A percentile compares a stretch with the other conserved stretches of the same genome.
Conservation (phyloP, 1,140 invertebrate genomes). For the Aricia agestis region DNA sequence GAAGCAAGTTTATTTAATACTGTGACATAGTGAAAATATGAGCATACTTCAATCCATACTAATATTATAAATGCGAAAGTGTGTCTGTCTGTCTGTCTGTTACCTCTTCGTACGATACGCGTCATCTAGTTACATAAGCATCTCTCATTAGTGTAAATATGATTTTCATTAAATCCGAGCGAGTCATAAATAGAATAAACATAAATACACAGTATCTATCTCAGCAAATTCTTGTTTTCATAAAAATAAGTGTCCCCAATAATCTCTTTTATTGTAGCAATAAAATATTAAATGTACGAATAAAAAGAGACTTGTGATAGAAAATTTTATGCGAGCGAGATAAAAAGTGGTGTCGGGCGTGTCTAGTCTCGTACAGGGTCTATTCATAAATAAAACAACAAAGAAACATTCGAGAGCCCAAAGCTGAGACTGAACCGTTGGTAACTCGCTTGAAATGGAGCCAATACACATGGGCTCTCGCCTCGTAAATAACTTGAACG, state of each 20-base stretch:
- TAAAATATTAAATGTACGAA: constrained; percentile 5
- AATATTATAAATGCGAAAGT: no score
- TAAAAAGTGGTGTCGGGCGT: not conserved
- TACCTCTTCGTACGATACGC: no score
- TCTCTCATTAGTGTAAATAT: no score
- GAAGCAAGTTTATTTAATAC: no score
- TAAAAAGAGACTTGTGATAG: not conserved
- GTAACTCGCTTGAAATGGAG: not conserved
- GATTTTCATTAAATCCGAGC: not conserved
- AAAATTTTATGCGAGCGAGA: not conserved
- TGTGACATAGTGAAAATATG: no score
- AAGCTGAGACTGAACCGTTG: not conserved
- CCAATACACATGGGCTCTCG: no score
- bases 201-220: not conserved
- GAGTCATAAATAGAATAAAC: not conserved
- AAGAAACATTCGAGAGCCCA: constrained; percentile 4
- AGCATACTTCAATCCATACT: no score
- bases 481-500: not conserved
- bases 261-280: not conserved
- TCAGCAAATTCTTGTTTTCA: not conserved
- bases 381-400: constrained; percentile 13
- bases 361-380: not conserved
- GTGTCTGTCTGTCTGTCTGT: no score
- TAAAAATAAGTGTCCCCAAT: constrained; percentile 3
- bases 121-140: no score